These are phyloP conservation scores for Ectemnius continuus DNA, from an alignment of 2,888 invertebrate genomes.

Conservation along the genomic window DNA sequence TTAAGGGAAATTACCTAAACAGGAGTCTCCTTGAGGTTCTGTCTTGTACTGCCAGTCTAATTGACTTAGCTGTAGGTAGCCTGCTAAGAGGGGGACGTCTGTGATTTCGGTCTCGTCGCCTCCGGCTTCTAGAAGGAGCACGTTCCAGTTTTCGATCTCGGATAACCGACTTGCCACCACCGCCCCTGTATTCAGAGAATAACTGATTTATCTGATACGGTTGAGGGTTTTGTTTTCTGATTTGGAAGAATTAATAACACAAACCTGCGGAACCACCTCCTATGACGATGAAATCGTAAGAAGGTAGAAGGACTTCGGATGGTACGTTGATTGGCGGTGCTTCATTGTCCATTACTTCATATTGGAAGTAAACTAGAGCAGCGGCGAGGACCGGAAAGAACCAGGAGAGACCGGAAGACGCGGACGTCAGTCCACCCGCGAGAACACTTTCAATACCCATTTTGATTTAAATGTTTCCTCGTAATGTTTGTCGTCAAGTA, in stretches of 20 bases:
- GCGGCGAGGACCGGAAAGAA: slow-evolving; percentile 91
- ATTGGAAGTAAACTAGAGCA: slow-evolving; percentile 92
- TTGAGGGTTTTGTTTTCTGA: too few species aligned
- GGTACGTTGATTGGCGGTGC: slow-evolving; percentile 86
- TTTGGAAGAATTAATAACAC: slow-evolving; percentile 11
- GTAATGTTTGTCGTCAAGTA: not conserved
- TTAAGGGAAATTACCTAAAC: slow-evolving; percentile 83
- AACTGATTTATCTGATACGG: not conserved
- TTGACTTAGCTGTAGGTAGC: slow-evolving; percentile 90
- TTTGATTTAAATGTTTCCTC: not conserved
- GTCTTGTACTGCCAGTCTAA: slow-evolving; percentile 96
- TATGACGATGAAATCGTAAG: slow-evolving; percentile 91
- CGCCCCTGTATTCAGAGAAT: slow-evolving; percentile 79
- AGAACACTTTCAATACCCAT: slow-evolving; percentile 72
- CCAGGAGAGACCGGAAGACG: slow-evolving; percentile 86
- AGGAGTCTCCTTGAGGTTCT: slow-evolving; percentile 90
- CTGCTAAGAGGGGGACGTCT: slow-evolving; percentile 92
- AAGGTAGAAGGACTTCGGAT: slow-evolving; percentile 82
- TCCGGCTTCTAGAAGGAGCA: slow-evolving; percentile 91
- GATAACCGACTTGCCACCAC: slow-evolving; percentile 91
- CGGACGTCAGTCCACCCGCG: slow-evolving; percentile 73
- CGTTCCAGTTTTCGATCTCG: slow-evolving; percentile 88
- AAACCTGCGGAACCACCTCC: slow-evolving; percentile 92
- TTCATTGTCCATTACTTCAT: slow-evolving; percentile 90
- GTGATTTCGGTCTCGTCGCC: slow-evolving; percentile 95